Evolutionary conservation across 2,888 invertebrate species (phyloP), one percentile per base, ranked within the genome.

Genomic region (Elysia crispata): DNA sequence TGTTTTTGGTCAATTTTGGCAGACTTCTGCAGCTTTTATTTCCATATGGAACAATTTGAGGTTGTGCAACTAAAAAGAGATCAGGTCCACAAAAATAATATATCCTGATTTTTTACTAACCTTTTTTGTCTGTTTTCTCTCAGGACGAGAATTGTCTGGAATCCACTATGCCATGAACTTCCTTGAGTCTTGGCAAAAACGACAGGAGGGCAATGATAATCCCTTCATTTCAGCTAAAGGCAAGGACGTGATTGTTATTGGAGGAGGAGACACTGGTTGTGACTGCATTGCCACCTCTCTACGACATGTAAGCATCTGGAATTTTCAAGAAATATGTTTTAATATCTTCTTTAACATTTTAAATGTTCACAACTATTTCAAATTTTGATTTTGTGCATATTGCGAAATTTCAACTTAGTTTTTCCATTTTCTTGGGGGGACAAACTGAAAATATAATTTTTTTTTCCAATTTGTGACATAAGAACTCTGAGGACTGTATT

Each of bases 141-240:
- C 95, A 90, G 97, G 98, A 79, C 95, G 98, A 15, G 95, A 98
- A 90, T 93, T 98, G 54, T 94, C 95, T 87, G 99, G 99, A 81
- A 97, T 99, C 87, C 96, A 98, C 93, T 99, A 96, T 93, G 99
- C 99, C 3, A 99, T 99, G 96, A 97, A 96, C 91, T 99, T 98
- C 94, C 94, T 99, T 79, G 98, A 99, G 93, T 95, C 95, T 81
- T 98, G 98, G 96, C 99, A 99, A 87, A 97, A 98, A 93, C 95
- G 96, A 89, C 97, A 98, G 92, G 94, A 96, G 92, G 97, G 97
- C 13, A 94, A 94, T 86, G 92, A 92, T 11, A 89, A 90, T 86
- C 91, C 91, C 30, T 92, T 94, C 76, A 94, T 97, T 41, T 95
- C 95, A 81, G 99, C 99, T 20, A 96, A 97, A 91, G 97, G 96